phyloP scores from a whole-genome alignment of 2,797 vertebrate genomes.

The Arctocebus calabarensis region DNA sequence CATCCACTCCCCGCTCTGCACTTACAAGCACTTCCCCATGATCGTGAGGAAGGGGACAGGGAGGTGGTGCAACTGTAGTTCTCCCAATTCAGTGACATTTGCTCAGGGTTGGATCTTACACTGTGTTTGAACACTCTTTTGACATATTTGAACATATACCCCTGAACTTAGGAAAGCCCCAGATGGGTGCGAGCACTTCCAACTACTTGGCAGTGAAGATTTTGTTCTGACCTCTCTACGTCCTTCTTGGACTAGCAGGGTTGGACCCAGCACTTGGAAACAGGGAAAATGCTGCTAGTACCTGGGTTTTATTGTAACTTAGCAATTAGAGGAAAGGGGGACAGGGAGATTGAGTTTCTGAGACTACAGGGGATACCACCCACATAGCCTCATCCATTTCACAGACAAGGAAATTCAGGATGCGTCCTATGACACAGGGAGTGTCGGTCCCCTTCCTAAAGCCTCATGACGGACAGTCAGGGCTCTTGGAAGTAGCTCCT shows the following conservation, averaged over 20 bases:
- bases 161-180: not conserved
- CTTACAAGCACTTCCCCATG: not conserved
- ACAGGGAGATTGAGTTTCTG: not conserved
- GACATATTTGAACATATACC: not conserved
- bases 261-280: not conserved
- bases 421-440: accelerated
- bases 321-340: not conserved
- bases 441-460: not conserved
- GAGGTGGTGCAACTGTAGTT: not conserved
- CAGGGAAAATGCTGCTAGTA: not conserved
- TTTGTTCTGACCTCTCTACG: too few relatives aligned
- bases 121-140: not conserved
- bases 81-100: not conserved
- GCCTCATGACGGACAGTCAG: too few relatives aligned
- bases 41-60: not conserved
- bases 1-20: not conserved
- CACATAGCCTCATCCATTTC: not conserved
- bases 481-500: not conserved
- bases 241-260: not conserved
- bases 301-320: not conserved
- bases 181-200: not conserved
- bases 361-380: not conserved
- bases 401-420: not conserved
- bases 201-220: not conserved
- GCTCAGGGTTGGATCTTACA: not conserved